phyloP scores from a whole-genome alignment of 2,888 invertebrate genomes.

The Toxonevra muliebris region DNA sequence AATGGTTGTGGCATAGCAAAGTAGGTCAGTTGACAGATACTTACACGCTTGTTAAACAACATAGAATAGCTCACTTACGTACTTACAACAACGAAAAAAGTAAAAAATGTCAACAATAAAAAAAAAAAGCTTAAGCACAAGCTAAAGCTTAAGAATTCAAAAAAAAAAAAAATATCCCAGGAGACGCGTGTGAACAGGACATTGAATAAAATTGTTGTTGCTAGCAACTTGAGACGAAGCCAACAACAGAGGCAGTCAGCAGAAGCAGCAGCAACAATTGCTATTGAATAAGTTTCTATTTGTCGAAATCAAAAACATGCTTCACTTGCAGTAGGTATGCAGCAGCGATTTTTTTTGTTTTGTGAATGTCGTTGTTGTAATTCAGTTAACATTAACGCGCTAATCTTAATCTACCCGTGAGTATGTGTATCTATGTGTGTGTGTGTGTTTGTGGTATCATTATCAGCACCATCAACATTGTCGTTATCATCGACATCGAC shows the following conservation, averaged over 20 bases:
- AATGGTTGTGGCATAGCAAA: conserved; percentile 10
- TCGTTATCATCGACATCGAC: too few relatives aligned
- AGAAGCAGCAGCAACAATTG: neutral
- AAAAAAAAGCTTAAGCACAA: neutral
- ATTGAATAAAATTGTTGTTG: conserved; percentile 16
- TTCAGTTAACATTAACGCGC: too few relatives aligned
- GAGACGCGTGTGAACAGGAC: conserved; percentile 29
- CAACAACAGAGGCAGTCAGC: neutral
- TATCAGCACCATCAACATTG: too few relatives aligned
- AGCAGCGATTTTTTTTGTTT: too few relatives aligned
- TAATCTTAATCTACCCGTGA: too few relatives aligned
- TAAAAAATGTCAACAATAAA: neutral
- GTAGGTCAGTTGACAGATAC: conserved; percentile 31
- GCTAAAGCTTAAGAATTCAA: neutral
- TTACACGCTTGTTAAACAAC: conserved; percentile 30
- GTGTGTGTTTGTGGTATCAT: too few relatives aligned
- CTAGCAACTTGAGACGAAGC: neutral
- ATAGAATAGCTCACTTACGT: neutral
- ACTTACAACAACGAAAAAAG: conserved; percentile 11
- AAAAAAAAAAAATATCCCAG: conserved; percentile 1
- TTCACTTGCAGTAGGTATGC: too few relatives aligned
- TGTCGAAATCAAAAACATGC: neutral
- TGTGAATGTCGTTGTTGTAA: too few relatives aligned
- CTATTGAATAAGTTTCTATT: neutral
- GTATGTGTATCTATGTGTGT: too few relatives aligned